Evolutionary conservation across 1,140 invertebrate genomes (phyloP).

Genomic region (Holcopasites calliopsidis): DNA sequence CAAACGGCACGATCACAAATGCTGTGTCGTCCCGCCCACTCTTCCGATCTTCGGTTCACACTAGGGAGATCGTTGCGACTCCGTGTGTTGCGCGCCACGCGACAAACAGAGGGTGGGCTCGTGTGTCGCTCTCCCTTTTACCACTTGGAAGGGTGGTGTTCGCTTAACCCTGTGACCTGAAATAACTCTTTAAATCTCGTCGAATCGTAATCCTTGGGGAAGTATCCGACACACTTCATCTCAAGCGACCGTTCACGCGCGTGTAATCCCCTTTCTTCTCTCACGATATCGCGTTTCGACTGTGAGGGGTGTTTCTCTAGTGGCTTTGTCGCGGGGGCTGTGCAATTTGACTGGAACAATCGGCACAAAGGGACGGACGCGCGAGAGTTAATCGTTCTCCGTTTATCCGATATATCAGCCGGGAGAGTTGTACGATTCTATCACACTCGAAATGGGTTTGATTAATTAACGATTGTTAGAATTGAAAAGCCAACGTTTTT

Average conservation of each 20-base stretch:
- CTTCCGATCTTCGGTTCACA: constrained; percentile 44
- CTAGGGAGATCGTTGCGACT: constrained; percentile 54
- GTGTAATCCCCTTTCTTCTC: constrained; percentile 16
- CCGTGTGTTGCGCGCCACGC: constrained; percentile 23
- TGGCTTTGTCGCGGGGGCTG: neutral
- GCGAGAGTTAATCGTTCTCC: neutral
- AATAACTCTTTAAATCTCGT: constrained; percentile 41
- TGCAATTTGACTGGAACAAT: neutral
- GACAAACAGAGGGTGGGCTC: constrained; percentile 57
- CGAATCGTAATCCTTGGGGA: constrained; percentile 13
- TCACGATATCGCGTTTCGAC: constrained; percentile 3
- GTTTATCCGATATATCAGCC: too few relatives aligned
- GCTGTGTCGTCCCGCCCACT: constrained; percentile 30
- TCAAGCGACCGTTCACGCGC: neutral
- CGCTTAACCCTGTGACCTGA: constrained; percentile 48
- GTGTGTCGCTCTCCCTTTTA: constrained; percentile 54
- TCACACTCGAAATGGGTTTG: too few relatives aligned
- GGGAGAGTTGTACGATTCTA: too few relatives aligned
- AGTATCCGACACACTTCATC: constrained; percentile 35
- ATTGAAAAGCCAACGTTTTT: neutral
- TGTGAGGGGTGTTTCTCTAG: neutral
- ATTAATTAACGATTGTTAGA: neutral
- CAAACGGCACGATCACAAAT: constrained; percentile 43
- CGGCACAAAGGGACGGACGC: constrained; percentile 2
- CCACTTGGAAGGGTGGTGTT: constrained; percentile 46